Evolutionary conservation across 2,113 vertebrate genomes (phyloP).

Genomic region (Gavia stellata): DNA sequence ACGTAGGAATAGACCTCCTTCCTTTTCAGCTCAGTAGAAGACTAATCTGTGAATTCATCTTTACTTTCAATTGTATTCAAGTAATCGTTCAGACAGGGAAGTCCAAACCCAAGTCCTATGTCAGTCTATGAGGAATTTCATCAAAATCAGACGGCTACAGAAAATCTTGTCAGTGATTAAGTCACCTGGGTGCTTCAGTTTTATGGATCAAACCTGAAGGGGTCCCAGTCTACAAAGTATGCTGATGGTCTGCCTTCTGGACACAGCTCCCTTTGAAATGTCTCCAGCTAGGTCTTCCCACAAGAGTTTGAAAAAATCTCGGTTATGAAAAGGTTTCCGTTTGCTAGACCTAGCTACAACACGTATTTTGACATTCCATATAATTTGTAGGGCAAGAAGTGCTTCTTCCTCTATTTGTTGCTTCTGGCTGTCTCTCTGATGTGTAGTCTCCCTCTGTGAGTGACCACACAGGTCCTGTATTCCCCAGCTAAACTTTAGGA

Average conservation of each 20-base stretch:
- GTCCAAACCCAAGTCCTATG: background rate
- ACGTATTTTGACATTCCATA: background rate
- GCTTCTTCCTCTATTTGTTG: background rate
- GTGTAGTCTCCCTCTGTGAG: background rate
- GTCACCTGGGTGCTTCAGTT: background rate
- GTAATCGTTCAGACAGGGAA: background rate
- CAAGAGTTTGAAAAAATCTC: background rate
- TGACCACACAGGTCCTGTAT: accelerated
- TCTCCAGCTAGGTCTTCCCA: background rate
- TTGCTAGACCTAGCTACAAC: background rate
- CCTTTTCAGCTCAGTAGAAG: background rate
- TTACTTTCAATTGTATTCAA: background rate
- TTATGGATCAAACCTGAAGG: background rate
- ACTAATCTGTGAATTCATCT: background rate
- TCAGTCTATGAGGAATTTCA: background rate
- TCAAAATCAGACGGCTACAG: background rate
- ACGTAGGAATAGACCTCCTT: background rate
- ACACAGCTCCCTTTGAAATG: background rate
- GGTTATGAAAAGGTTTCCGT: background rate
- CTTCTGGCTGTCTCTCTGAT: background rate
- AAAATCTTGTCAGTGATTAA: background rate
- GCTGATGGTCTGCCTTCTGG: background rate
- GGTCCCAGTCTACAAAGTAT: background rate
- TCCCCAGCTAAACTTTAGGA: background rate
- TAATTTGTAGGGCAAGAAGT: background rate